Base-by-base conservation (phyloP, 2,113 vertebrate species). In the Ameiurus melas region DNA sequence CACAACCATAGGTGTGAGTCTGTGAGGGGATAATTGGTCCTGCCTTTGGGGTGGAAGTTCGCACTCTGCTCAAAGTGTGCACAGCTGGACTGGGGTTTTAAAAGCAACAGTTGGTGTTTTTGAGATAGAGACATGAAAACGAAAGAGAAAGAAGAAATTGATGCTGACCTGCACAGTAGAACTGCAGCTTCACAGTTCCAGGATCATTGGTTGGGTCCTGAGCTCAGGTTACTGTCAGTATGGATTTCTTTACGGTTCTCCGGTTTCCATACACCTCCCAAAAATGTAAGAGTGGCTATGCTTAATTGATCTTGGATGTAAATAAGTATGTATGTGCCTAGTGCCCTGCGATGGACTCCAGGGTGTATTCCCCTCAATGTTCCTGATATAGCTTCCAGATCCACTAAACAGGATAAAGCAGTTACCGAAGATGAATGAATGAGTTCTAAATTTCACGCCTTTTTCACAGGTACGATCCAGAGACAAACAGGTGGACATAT, bases 401-500 rank as follows among this genome's bases (percentile, higher is more conserved):
- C 25, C 25, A 2, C 51, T n/a, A 33, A 57, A 0, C 27, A 80
- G n/a, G 16, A 80, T 79, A 33, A 12, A 80, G 30, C 47, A n/a
- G 14, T n/a, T 79, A 53, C 14, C 33, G 30, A n/a, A 79, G 75
- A 17, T 53, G 78, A 80, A 10, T 80, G n/a, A 57, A 80, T 9
- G 77, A 80, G 75, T 57, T 78, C 25, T 78, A 25, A 78, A 55
- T n/a, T 81, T 30, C 57, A 14, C 0, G 5, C 84, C 47, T 89
- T 85, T 66, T 84, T 25, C 4, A 14, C 94, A 97, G 96, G 92
- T 97, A 96, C 88, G 96, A 97, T 87, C 96, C 96, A 0, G 96
- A 97, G 87, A 92, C 91, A 7, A 95, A 96, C 81, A 92, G 92
- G 84, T 97, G 96, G 96, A 94, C 93, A 47, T 93, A 93, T 39